These are phyloP conservation scores for Troides helena DNA, from an alignment of 2,888 invertebrate species.

Conservation along the genomic window DNA sequence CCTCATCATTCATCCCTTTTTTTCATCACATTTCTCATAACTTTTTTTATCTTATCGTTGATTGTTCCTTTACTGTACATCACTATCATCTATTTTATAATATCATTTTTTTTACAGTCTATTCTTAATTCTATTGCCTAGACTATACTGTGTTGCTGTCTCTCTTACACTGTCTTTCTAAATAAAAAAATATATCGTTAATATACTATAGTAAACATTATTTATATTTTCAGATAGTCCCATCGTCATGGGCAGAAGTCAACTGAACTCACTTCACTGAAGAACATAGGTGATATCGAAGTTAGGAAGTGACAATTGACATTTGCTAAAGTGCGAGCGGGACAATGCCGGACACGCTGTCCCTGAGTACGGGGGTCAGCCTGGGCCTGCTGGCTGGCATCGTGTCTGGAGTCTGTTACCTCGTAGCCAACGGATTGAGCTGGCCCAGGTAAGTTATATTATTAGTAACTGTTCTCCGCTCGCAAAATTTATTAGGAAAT, in stretches of 20 bases:
- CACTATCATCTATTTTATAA: too few species aligned
- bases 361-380: conserved; percentile 81
- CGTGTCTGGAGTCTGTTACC: conserved; percentile 84
- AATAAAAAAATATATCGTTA: too few species aligned
- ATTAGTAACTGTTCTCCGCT: background rate
- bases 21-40: too few species aligned
- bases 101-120: too few species aligned
- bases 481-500: too few species aligned
- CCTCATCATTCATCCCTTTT: too few species aligned
- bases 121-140: too few species aligned
- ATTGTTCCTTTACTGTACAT: too few species aligned
- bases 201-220: too few species aligned
- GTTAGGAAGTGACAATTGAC: conserved; percentile 24
- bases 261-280: background rate
- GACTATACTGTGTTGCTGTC: too few species aligned
- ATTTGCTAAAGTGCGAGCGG: background rate
- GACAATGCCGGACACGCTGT: conserved; percentile 79
- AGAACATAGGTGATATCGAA: background rate
- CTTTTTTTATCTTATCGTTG: too few species aligned
- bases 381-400: conserved; percentile 84
- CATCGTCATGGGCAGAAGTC: conserved; percentile 7
- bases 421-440: conserved; percentile 77
- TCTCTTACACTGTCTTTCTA: too few species aligned
- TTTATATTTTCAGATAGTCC: conserved; percentile 14
- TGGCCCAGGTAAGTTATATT: conserved; percentile 75